Evolutionary conservation across 2,113 vertebrate genomes (phyloP), one percentile per base, ranked within the genome.

Genomic region (Cyprinus carpio): DNA sequence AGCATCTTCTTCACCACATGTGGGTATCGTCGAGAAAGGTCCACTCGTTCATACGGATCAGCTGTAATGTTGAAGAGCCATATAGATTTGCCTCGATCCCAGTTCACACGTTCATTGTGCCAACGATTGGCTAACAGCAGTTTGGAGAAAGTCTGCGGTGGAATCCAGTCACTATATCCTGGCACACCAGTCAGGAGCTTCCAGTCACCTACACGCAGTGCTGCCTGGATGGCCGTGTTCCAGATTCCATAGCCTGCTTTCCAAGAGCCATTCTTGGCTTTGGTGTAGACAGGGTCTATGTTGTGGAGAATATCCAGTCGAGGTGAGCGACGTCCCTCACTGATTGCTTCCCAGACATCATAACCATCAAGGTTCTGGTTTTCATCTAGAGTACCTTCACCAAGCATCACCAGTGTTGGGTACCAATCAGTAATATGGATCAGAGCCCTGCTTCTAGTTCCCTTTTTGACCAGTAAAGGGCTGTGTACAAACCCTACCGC

Each of bases 361-460:
- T 97, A 99, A 8, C 98, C 98, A 0, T 99, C 98, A 85, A 99
- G 91, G 37, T 94, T 95, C 71, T 95, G 94, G 82, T 97, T 93
- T 88, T 99, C 98, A 6, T 98, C 96, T 0, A 98, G 93, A 78
- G 95, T 95, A 10, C 97, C 98, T 87, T 96, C 97, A 0, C 95
- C 98, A 90, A 99, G 93, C 0, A 96, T 96, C 81, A 99, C 95
- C 91, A 99, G 88, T 4, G 98, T 99, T 18, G 98, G 98, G 88
- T 97, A 99, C 98, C 98, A 99, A 92, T 99, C 98, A 0, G 98
- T 99, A 89, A 99, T 99, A 90, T 99, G 98, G 71, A 99, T 95
- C 6, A 99, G 94, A 82, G 96, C 96, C 77, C 92, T 95, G 87
- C 97, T 98, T 69, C 96, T 94, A 0, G 95, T 95, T 0, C 98